Conservation (phyloP, 2,113 vertebrate genomes). For the Myxocyprinus asiaticus region DNA sequence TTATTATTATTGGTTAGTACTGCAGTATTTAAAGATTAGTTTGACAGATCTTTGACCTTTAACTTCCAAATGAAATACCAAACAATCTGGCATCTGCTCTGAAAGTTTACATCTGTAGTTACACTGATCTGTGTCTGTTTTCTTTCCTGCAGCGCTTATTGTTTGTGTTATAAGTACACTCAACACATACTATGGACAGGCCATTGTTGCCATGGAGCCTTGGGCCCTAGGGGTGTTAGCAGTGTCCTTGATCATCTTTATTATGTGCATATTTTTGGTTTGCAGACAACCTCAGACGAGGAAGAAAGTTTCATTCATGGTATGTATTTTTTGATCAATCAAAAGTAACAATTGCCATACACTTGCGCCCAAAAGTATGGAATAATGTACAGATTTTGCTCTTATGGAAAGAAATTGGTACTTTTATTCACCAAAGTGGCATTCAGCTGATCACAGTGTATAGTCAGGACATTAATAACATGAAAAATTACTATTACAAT, state of each 20-base stretch:
- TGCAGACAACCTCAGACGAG: slow-evolving; percentile 91
- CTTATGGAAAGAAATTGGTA: too few relatives aligned
- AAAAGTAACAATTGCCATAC: too few relatives aligned
- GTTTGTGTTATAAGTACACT: slow-evolving; percentile 85
- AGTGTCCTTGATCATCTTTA: slow-evolving; percentile 71
- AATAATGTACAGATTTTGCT: too few relatives aligned
- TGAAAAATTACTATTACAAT: too few relatives aligned
- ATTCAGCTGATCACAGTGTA: too few relatives aligned
- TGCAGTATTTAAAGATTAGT: not conserved
- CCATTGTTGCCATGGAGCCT: slow-evolving; percentile 73
- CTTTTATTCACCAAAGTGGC: too few relatives aligned
- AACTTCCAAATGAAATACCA: not conserved
- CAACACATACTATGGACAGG: slow-evolving; percentile 80
- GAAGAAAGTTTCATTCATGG: slow-evolving; percentile 95
- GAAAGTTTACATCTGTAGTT: not conserved
- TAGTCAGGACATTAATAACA: too few relatives aligned
- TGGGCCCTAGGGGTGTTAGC: slow-evolving; percentile 82
- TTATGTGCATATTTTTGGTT: slow-evolving; percentile 74
- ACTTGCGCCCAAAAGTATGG: too few relatives aligned
- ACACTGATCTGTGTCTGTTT: slow-evolving; percentile 37
- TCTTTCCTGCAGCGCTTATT: slow-evolving; percentile 73
- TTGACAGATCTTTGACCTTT: not conserved
- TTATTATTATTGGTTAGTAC: slow-evolving; percentile 83
- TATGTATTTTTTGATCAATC: slow-evolving; percentile 58
- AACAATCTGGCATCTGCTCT: too few relatives aligned